Evolutionary conservation across 2,888 invertebrate species (phyloP), one percentile per base, ranked within the genome.

Genomic region (Yponomeuta evonymella): DNA sequence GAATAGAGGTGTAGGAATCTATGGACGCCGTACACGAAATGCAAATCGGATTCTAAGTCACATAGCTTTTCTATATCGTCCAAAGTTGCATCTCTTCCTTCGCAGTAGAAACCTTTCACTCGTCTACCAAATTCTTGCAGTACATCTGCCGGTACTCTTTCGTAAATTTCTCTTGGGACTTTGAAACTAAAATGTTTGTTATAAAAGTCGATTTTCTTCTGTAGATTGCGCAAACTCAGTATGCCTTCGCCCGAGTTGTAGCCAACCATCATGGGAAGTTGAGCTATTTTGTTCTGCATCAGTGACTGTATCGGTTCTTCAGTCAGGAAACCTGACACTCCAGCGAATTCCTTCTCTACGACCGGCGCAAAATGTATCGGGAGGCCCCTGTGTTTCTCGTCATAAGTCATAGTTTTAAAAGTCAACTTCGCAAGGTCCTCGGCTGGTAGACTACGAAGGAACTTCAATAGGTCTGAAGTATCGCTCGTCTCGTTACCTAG

Each of bases 211-310:
- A 78, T 48, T 75, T 82, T 85, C 2, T 79, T 81, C 2, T 76
- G 6, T 48, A 77, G 75, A 65, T 80, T 77, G 48, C 76, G 73
- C 1, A 82, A 69, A 68, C 81, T 73, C 1, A 84, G n/a, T 3
- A 88, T 67, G 0, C 86, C 87, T 77, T 88, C 88, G 6, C 79
- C 81, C 0, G 83, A 80, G 75, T 81, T 88, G 74, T 85, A 87
- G 6, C 88, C 88, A 0, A 80, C 73, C 74, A 89, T 76, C 0
- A 86, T 58, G 1, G 88, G 86, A 0, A 88, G 81, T 72, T 80
- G 79, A 66, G 76, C 80, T 0, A 82, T 71, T 72, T 81, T 79
- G 2, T 80, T 81, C 5, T 79, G 74, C 71, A 81, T 72, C 2
- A 89, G 48, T 36, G 80, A 71, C 58, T 83, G 74, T 4, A 81